Conservation (phyloP, 2,888 invertebrate species). For the Siphlonurus alternatus region DNA sequence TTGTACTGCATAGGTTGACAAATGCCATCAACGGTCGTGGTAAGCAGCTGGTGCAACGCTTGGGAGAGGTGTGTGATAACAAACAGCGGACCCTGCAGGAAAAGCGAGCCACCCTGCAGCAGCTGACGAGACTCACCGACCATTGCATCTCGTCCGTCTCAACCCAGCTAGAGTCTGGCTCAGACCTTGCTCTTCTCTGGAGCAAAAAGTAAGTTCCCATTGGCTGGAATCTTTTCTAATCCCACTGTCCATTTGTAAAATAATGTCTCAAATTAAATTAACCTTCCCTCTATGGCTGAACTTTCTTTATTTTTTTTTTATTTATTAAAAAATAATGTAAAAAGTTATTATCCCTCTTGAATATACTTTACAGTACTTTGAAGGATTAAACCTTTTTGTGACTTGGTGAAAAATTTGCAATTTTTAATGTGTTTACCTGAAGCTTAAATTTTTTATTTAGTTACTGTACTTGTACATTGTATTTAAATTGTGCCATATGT, state of each 20-base stretch:
- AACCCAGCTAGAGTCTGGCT: conserved; percentile 58
- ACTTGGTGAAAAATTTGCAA: too few species aligned
- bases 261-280: not conserved
- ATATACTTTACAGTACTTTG: too few species aligned
- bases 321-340: not conserved
- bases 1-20: conserved; percentile 44
- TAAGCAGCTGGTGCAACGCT: conserved; percentile 60
- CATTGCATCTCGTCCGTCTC: conserved; percentile 76
- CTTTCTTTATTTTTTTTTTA: not conserved
- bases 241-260: not conserved
- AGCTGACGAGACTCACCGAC: conserved; percentile 68
- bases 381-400: too few species aligned
- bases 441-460: not conserved
- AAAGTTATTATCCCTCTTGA: not conserved
- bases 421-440: too few species aligned
- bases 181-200: conserved; percentile 68
- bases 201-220: conserved; percentile 51
- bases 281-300: not conserved
- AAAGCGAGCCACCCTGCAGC: conserved; percentile 67
- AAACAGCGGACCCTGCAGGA: conserved; percentile 65
- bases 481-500: too few species aligned
- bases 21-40: conserved; percentile 68
- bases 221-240: not conserved
- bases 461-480: not conserved
- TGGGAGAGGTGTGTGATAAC: conserved; percentile 47